Conservation (phyloP, 2,888 invertebrate genomes). For the Leptopilina myrica region DNA sequence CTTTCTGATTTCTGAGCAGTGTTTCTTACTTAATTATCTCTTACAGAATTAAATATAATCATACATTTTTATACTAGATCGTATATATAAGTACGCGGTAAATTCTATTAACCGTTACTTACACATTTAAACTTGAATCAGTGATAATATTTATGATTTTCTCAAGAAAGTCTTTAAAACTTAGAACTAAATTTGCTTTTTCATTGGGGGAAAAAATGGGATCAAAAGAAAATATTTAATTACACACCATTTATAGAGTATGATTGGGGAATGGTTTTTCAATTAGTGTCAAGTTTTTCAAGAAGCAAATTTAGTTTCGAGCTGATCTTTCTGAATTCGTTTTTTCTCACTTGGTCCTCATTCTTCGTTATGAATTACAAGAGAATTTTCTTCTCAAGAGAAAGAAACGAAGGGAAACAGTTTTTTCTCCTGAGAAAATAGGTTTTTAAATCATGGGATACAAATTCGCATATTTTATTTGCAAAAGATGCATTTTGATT, state of each 20-base stretch:
- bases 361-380: conserved; percentile 1
- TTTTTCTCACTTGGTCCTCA: conserved; percentile 11
- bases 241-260: too few species aligned
- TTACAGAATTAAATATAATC: conserved; percentile 32
- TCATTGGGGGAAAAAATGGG: too few species aligned
- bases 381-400: not conserved
- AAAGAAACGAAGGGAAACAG: not conserved
- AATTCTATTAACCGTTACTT: conserved; percentile 4
- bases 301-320: too few species aligned
- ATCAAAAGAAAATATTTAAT: too few species aligned
- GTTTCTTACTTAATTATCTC: conserved; percentile 53
- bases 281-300: not conserved
- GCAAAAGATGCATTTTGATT: not conserved
- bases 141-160: not conserved
- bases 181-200: too few species aligned
- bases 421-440: not conserved
- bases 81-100: conserved; percentile 30
- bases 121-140: conserved; percentile 19
- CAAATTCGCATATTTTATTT: not conserved
- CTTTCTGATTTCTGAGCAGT: conserved; percentile 57
- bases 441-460: not conserved
- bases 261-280: too few species aligned
- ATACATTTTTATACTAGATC: conserved; percentile 35
- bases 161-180: too few species aligned
- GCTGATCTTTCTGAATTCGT: not conserved